A percentile compares a stretch with the other conserved stretches of the same genome.
Evolutionary conservation across 1,140 invertebrate genomes (phyloP).

Genomic region (Orius laevigatus): DNA sequence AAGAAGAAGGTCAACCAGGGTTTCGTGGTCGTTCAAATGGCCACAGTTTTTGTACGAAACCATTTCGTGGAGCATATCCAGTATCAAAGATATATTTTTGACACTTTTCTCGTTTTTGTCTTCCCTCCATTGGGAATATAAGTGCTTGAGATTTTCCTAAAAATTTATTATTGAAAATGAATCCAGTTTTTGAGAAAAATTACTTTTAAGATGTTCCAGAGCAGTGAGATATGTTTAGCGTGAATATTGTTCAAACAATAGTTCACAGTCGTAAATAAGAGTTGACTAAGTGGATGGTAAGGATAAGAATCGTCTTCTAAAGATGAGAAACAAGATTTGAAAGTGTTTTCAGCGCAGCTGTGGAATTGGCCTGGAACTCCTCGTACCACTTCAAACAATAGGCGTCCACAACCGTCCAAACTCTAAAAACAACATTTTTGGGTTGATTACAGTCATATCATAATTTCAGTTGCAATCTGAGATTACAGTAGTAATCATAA

Average conservation of each 20-base stretch:
- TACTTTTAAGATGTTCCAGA: slow-evolving; percentile 20
- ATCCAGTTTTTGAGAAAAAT: slow-evolving; percentile 1
- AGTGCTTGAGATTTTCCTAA: slow-evolving; percentile 12
- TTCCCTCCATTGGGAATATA: slow-evolving; percentile 6
- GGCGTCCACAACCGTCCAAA: slow-evolving; percentile 50
- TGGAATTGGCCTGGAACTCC: slow-evolving; percentile 69
- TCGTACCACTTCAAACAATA: slow-evolving; percentile 72
- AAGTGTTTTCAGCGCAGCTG: slow-evolving; percentile 39
- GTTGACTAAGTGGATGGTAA: neutral
- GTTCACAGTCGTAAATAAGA: neutral
- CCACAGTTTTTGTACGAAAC: slow-evolving; percentile 44
- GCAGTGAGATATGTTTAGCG: slow-evolving; percentile 9
- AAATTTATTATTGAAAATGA: neutral
- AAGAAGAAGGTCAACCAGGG: slow-evolving; percentile 36
- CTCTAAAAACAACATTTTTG: neutral
- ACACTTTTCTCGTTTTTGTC: slow-evolving; percentile 7
- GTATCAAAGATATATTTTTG: slow-evolving; percentile 22
- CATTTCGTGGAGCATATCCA: slow-evolving; percentile 39
- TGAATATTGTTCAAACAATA: slow-evolving; percentile 11
- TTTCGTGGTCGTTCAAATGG: slow-evolving; percentile 37
- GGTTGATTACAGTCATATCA: too few species aligned
- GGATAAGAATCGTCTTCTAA: slow-evolving; percentile 5
- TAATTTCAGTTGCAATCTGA: neutral
- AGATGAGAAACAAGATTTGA: slow-evolving; percentile 2
- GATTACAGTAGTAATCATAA: too few species aligned